Percentiles rank a stretch among this genome's conserved stretches.
Conservation (phyloP, 1,140 invertebrate species). For the Drosophila repleta region DNA sequence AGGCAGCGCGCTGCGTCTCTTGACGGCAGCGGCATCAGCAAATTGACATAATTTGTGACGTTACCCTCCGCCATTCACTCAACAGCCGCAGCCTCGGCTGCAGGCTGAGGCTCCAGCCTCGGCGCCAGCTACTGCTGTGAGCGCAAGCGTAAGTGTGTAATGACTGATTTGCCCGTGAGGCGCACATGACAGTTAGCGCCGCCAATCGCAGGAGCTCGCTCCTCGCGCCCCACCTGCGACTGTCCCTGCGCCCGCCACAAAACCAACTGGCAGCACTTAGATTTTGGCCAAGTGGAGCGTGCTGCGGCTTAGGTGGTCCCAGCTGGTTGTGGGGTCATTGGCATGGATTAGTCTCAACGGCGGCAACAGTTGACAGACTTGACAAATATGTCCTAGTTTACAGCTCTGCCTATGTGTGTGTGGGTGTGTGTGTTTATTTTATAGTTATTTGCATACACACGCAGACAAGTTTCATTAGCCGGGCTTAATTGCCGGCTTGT, state of each 20-base stretch:
- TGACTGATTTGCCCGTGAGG: conserved; percentile 78
- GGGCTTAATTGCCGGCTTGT: conserved; percentile 45
- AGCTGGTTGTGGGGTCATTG: conserved; percentile 69
- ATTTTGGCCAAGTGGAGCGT: conserved; percentile 73
- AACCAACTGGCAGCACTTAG: conserved; percentile 63
- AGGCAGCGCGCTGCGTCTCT: conserved; percentile 34
- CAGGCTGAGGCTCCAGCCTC: not conserved
- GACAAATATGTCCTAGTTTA: conserved; percentile 60
- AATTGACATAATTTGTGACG: conserved; percentile 82
- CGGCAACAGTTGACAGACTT: conserved; percentile 64
- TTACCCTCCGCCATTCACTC: conserved; percentile 37
- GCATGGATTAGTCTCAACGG: conserved; percentile 48
- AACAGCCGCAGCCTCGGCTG: not conserved
- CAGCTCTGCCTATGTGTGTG: conserved; percentile 15
- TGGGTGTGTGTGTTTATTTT: conserved; percentile 11
- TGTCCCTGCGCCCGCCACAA: conserved; percentile 8
- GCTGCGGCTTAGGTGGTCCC: conserved; percentile 73
- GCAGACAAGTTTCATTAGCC: conserved; percentile 31
- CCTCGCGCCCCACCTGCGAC: not conserved
- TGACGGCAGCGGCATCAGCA: conserved; percentile 53
- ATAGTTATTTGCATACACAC: conserved; percentile 21
- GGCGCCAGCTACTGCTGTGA: conserved; percentile 28
- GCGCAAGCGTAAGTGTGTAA: conserved; percentile 77
- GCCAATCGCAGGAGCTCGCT: conserved; percentile 26
- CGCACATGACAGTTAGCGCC: conserved; percentile 44